Percentiles rank a stretch among this genome's conserved stretches.
Conservation (phyloP, 2,113 vertebrate genomes). For the Cyprinodon brontotheroides region DNA sequence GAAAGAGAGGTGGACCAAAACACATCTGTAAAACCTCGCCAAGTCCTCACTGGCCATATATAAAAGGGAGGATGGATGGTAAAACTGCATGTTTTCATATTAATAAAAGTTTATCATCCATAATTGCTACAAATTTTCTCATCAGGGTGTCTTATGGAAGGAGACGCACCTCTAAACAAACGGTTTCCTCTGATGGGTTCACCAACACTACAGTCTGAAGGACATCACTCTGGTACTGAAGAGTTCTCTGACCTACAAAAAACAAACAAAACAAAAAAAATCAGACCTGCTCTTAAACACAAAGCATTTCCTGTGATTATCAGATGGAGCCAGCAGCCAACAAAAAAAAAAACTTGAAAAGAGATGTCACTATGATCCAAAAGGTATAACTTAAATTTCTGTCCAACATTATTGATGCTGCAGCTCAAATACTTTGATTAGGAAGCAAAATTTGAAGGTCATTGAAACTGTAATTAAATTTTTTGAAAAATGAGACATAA, state of each 20-base stretch:
- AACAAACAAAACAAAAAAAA: not conserved
- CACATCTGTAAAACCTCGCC: no score
- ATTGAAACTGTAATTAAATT: not conserved
- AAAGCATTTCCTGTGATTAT: not conserved
- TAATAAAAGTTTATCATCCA: no score
- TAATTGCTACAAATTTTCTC: not conserved
- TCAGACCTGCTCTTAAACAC: not conserved
- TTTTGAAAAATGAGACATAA: no score
- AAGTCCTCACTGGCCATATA: no score
- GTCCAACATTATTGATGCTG: no score
- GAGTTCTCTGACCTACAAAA: constrained; percentile 88
- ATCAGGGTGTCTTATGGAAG: not conserved
- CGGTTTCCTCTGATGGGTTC: constrained; percentile 86
- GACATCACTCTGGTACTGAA: constrained; percentile 88
- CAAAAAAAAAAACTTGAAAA: not conserved
- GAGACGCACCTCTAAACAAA: constrained; percentile 84
- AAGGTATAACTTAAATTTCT: no score
- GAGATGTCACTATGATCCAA: not conserved
- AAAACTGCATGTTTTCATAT: no score
- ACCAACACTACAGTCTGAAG: constrained; percentile 90
- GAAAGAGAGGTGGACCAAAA: not conserved
- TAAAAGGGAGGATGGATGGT: no score
- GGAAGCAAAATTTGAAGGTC: not conserved
- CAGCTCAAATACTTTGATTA: no score
- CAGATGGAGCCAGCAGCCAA: not conserved